Conservation (phyloP, 2,888 invertebrate genomes). For the Mesodorylaimus sp. region DNA sequence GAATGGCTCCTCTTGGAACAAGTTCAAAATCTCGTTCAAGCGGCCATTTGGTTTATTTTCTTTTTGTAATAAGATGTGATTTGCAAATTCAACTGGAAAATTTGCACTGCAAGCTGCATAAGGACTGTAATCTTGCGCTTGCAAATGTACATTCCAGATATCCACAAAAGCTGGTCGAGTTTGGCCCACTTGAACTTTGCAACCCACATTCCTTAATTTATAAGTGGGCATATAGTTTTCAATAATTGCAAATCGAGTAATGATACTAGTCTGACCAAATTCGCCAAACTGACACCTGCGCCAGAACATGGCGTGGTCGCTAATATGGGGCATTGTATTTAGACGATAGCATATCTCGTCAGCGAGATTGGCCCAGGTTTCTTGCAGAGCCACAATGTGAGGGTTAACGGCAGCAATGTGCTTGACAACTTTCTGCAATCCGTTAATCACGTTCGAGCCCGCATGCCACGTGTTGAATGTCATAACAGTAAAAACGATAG, state of each 20-base stretch:
- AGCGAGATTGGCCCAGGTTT: no score
- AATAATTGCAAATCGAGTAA: no score
- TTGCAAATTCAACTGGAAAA: background rate
- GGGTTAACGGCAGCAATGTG: background rate
- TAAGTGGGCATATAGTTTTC: conserved; percentile 8
- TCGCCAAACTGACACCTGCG: no score
- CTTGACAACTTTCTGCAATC: conserved; percentile 3
- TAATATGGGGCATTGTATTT: no score
- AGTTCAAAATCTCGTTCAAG: background rate
- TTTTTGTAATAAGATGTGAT: background rate
- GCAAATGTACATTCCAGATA: background rate
- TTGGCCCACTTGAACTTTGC: background rate
- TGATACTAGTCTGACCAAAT: no score
- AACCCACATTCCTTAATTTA: background rate
- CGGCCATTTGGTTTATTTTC: background rate
- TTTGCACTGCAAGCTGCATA: background rate
- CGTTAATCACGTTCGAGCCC: conserved; percentile 1
- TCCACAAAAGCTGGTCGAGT: background rate
- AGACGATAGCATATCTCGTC: no score
- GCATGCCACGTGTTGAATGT: conserved; percentile 8
- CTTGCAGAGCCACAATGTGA: conserved; percentile 6
- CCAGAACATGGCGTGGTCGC: no score
- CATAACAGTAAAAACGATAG: no score
- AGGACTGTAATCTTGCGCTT: background rate
- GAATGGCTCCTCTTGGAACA: no score